A percentile compares a stretch with the other conserved stretches of the same genome.
phyloP scores from a whole-genome alignment of 1,140 invertebrate genomes.

The Argopecten irradians region DNA sequence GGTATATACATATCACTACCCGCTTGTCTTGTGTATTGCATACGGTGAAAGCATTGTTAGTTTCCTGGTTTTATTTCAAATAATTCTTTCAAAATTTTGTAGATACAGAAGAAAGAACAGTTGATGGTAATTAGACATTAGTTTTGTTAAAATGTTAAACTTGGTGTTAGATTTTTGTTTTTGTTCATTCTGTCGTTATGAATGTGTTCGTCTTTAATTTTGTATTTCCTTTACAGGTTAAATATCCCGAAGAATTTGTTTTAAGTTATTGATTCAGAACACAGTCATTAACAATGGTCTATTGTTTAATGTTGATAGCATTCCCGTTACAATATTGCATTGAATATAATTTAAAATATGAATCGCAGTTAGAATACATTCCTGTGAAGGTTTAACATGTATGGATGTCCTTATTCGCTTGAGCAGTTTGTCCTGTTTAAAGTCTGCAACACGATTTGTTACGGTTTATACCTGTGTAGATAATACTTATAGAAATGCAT shows the following conservation, averaged over 20 bases:
- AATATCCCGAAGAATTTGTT: not conserved
- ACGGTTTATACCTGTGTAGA: constrained; percentile 9
- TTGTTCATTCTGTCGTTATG: not conserved
- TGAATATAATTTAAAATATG: not conserved
- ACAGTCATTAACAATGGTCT: not conserved
- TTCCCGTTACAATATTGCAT: not conserved
- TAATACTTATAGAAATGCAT: constrained; percentile 2
- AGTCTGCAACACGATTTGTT: constrained; percentile 1
- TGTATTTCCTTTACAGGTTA: not conserved
- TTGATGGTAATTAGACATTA: too few species aligned
- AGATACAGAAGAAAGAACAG: too few species aligned
- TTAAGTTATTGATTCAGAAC: not conserved
- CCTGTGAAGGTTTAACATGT: not conserved
- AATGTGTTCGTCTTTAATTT: not conserved
- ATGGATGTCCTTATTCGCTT: not conserved
- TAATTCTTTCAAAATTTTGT: not conserved
- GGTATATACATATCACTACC: not conserved
- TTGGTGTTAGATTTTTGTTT: too few species aligned
- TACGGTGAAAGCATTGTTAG: not conserved
- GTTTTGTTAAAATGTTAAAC: too few species aligned
- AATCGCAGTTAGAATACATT: not conserved
- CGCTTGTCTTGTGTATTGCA: not conserved
- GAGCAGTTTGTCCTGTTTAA: not conserved
- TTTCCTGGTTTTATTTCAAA: not conserved
- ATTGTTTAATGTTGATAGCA: not conserved